Base-by-base conservation (phyloP, 2,888 invertebrate genomes). In the Drosophila antonietae region DNA sequence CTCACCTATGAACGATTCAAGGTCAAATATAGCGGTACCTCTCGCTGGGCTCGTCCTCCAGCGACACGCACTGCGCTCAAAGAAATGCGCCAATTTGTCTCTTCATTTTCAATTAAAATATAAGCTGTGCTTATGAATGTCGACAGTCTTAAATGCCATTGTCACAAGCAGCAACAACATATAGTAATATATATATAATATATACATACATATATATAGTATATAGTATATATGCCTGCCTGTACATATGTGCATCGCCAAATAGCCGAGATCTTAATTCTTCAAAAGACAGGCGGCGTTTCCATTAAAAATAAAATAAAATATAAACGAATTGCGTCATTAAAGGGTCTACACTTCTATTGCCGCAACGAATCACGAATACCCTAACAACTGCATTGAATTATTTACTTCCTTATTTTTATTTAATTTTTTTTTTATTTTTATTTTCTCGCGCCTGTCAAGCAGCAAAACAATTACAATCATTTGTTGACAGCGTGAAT, bases 71-170 rank as follows among this genome's bases (percentile, higher is more conserved):
- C 23, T 10, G 20, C 39, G 55, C 23, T 39, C 39, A 55, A 41
- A 55, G 20, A 18, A 12, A 55, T 72, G 44, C 47, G 52, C 52
- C 75, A 78, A 78, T 78, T 76, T 49, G 57, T 75, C 64, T 68
- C 60, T 59, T 77, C 73, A 66, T 49, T 61, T 68, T 57, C 79
- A 79, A 79, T 79, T 79, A 77, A 78, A 68, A 47, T 62, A 51
- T 62, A 59, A 73, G 33, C 73, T 58, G 28, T 60, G 44, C 43
- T 52, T 47, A 33, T 53, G 60, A 52, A 35, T 28, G 51, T 49
- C 66, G 60, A 43, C 39, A 56, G 35, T 68, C 68, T 68, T 51
- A 74, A 69, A 59, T 78, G 76, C 46, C 64, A 56, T 59, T 63
- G 46, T 71, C 44, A 37, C 12, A 33, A 18, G 15, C 44, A 37